Conservation (phyloP, 2,888 invertebrate species). For the Nysson spinosus region DNA sequence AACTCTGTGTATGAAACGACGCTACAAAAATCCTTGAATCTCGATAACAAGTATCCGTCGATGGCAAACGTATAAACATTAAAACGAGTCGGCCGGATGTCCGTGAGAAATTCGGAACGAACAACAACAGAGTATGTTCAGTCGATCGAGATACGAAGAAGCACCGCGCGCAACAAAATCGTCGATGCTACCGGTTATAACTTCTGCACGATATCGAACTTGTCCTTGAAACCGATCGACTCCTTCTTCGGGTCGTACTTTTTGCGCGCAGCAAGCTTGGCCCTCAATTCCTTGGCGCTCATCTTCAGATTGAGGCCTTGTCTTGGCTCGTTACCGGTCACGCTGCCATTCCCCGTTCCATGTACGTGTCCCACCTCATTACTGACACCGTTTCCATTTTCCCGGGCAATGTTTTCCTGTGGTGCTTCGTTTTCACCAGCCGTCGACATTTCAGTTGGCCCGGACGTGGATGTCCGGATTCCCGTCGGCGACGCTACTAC, state of each 20-base stretch:
- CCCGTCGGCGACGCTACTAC: no score
- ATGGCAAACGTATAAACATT: not conserved
- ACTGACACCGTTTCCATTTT: constrained; percentile 30
- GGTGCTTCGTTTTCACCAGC: constrained; percentile 42
- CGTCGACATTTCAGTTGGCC: constrained; percentile 50
- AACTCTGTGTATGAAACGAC: no score
- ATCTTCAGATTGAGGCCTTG: constrained; percentile 87
- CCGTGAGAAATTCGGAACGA: not conserved
- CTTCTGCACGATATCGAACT: constrained; percentile 96
- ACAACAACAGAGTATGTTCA: not conserved
- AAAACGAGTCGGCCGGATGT: no score
- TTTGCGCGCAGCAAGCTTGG: constrained; percentile 90
- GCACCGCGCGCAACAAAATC: constrained; percentile 23
- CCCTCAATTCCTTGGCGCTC: constrained; percentile 95
- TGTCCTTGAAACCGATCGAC: constrained; percentile 92
- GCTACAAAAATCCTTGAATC: no score
- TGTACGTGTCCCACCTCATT: constrained; percentile 32
- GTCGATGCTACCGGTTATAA: constrained; percentile 79
- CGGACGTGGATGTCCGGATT: constrained; percentile 6
- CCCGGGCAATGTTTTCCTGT: not conserved
- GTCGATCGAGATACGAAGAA: constrained; percentile 5
- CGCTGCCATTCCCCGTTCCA: constrained; percentile 61
- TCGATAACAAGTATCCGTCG: not conserved
- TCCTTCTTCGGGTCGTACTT: constrained; percentile 94
- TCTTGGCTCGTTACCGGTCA: constrained; percentile 50